Percentiles rank a stretch among this genome's conserved stretches.
phyloP scores from a whole-genome alignment of 2,888 invertebrate species.

The Catocala sponsa region DNA sequence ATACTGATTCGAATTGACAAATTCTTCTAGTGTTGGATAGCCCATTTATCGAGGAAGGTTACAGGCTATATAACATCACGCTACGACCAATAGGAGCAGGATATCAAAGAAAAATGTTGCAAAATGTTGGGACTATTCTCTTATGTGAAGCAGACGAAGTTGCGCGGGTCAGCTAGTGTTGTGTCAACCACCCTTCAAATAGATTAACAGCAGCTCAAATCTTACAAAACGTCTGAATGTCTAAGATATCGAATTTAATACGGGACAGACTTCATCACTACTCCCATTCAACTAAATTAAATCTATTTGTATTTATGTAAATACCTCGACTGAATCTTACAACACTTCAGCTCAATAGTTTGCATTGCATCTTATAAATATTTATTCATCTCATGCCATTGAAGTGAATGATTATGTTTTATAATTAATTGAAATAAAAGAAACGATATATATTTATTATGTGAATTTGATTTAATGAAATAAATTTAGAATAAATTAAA shows the following conservation, averaged over 20 bases:
- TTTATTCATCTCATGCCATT: slow-evolving; percentile 13
- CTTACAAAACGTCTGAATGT: slow-evolving; percentile 6
- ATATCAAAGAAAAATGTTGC: too few relatives aligned
- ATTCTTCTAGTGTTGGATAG: too few relatives aligned
- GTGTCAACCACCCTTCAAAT: too few relatives aligned
- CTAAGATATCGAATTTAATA: slow-evolving; percentile 8
- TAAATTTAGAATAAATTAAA: background rate
- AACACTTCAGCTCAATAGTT: slow-evolving; percentile 19
- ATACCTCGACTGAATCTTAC: slow-evolving; percentile 22
- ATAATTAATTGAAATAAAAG: slow-evolving; percentile 5
- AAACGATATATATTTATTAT: background rate
- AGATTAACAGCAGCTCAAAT: background rate
- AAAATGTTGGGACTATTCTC: too few relatives aligned
- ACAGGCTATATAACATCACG: too few relatives aligned
- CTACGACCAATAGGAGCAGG: too few relatives aligned
- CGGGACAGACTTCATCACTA: slow-evolving; percentile 22
- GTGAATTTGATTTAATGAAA: background rate
- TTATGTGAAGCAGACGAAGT: too few relatives aligned
- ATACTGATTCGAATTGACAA: too few relatives aligned
- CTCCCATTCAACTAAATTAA: slow-evolving; percentile 29
- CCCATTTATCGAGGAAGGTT: too few relatives aligned
- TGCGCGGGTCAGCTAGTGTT: too few relatives aligned
- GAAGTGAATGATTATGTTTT: slow-evolving; percentile 3
- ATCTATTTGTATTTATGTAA: slow-evolving; percentile 36
- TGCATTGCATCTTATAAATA: slow-evolving; percentile 16